phyloP scores from a whole-genome alignment of 2,113 vertebrate genomes.

The Orientallactaga bullata region DNA sequence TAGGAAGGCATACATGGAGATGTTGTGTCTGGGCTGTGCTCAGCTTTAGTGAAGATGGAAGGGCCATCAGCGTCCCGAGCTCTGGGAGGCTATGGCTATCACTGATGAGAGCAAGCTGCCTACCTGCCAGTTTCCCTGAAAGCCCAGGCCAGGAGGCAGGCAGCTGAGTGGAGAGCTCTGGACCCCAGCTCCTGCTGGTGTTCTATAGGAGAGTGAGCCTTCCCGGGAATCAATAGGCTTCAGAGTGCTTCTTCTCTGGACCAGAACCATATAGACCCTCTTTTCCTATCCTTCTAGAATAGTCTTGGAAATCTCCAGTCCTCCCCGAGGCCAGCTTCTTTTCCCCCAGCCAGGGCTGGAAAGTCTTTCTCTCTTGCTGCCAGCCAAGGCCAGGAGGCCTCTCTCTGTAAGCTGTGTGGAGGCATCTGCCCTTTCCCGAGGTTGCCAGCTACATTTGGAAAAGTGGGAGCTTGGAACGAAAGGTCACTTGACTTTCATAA shows the following conservation, averaged over 20 bases:
- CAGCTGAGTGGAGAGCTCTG: background rate
- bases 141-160: background rate
- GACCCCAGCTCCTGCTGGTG: background rate
- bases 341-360: background rate
- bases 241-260: background rate
- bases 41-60: background rate
- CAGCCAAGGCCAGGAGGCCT: conserved; percentile 48
- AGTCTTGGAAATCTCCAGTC: background rate
- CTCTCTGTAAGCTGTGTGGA: background rate
- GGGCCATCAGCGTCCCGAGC: accelerated
- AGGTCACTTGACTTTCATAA: conserved; percentile 74
- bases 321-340: background rate
- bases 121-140: conserved; percentile 39
- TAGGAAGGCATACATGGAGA: background rate
- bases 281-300: conserved; percentile 30
- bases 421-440: background rate
- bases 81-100: conserved; percentile 13
- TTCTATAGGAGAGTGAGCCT: background rate
- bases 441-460: conserved; percentile 38
- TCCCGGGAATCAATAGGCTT: background rate
- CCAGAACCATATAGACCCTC: background rate
- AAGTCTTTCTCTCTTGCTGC: conserved; percentile 17
- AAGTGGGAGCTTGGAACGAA: conserved; percentile 57
- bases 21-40: background rate
- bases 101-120: background rate